Conservation (phyloP, 2,888 invertebrate species). For the Halocaridina rubra region DNA sequence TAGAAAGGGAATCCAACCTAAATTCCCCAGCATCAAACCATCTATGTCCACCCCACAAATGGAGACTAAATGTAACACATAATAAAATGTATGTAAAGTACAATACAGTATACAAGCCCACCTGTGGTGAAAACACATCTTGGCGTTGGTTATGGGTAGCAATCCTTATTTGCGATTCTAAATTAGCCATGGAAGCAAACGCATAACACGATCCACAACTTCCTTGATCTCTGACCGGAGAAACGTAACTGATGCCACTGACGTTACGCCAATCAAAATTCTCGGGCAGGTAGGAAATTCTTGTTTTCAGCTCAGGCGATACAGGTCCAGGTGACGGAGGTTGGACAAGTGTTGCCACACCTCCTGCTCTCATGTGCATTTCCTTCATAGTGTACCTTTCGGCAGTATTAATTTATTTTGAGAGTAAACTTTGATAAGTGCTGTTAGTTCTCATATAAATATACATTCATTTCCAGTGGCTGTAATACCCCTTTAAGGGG, state of each 20-base stretch:
- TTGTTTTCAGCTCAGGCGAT: slow-evolving; percentile 61
- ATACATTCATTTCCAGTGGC: not conserved
- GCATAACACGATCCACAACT: slow-evolving; percentile 72
- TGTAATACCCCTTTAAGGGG: too few species aligned
- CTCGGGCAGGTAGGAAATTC: slow-evolving; percentile 66
- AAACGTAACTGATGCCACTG: slow-evolving; percentile 66
- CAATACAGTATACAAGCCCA: not conserved
- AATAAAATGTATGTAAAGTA: too few species aligned
- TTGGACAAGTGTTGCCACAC: slow-evolving; percentile 63
- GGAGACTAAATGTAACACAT: too few species aligned
- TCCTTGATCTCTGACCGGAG: slow-evolving; percentile 66
- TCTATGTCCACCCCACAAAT: too few species aligned
- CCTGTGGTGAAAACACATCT: slow-evolving; percentile 69
- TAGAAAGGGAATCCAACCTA: too few species aligned
- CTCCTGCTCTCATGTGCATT: slow-evolving; percentile 68
- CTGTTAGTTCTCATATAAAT: not conserved
- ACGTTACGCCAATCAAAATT: slow-evolving; percentile 68
- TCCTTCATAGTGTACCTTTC: slow-evolving; percentile 67
- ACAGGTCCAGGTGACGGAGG: slow-evolving; percentile 45
- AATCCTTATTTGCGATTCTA: slow-evolving; percentile 70
- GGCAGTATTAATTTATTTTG: not conserved
- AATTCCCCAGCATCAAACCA: too few species aligned
- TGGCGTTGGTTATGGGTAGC: slow-evolving; percentile 69
- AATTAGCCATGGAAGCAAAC: slow-evolving; percentile 70
- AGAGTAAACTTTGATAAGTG: not conserved